phyloP scores from a whole-genome alignment of 35 echinoderm and acorn worm species.

The Patiria miniata region DNA sequence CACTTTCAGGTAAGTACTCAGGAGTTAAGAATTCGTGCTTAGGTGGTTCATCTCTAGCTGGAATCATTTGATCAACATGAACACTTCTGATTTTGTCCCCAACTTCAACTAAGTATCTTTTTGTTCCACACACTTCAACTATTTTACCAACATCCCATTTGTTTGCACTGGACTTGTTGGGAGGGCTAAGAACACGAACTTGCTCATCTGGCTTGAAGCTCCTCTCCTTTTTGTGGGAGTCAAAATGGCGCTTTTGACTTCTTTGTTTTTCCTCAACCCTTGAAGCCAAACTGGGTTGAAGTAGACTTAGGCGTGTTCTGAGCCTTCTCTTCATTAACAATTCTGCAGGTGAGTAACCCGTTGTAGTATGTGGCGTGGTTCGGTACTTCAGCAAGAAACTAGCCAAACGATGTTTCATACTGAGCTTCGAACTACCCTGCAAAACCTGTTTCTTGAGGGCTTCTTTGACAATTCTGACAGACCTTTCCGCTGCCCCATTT shows the following conservation, averaged over 20 bases:
- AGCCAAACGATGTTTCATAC: too few species aligned
- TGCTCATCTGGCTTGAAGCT: not conserved
- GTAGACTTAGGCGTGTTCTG: slow-evolving; percentile 3
- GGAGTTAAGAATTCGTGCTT: not conserved
- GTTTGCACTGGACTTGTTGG: not conserved
- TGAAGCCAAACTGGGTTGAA: not conserved
- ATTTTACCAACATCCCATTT: not conserved
- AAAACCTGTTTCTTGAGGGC: too few species aligned
- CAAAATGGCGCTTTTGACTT: not conserved
- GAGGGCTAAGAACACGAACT: not conserved
- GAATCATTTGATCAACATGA: slow-evolving; percentile 17
- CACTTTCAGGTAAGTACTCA: not conserved
- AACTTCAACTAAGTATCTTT: not conserved
- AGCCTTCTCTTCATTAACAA: not conserved
- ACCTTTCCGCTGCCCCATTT: too few species aligned
- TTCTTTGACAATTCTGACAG: too few species aligned
- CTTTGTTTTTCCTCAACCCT: not conserved
- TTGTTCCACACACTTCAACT: slow-evolving; percentile 10
- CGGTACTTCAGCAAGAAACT: too few species aligned
- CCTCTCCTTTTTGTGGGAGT: not conserved
- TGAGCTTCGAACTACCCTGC: too few species aligned
- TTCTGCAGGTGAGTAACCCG: slow-evolving; percentile 8
- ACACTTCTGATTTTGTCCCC: slow-evolving; percentile 18
- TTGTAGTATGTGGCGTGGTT: too few species aligned
- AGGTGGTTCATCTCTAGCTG: not conserved